Evolutionary conservation across 2,113 vertebrate genomes (phyloP).

Genomic region (Pollimyrus isidori): DNA sequence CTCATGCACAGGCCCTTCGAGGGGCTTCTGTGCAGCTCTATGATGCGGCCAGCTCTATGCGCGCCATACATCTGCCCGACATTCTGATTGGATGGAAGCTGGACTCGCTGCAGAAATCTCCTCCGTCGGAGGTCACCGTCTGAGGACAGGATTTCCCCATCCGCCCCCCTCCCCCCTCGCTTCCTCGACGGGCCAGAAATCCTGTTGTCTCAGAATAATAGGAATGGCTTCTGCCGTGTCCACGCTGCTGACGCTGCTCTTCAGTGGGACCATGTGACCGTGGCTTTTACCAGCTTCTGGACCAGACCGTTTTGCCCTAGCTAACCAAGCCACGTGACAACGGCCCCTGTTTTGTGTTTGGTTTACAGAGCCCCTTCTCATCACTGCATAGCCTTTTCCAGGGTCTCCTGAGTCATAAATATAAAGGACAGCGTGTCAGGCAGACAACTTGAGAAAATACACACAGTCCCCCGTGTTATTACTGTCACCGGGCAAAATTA

Average conservation of each 20-base stretch:
- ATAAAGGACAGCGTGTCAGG: neutral
- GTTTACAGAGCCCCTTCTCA: neutral
- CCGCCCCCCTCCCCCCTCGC: constrained; percentile 23
- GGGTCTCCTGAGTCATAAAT: neutral
- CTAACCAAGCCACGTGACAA: neutral
- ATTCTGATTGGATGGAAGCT: neutral
- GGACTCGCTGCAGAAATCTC: constrained; percentile 50
- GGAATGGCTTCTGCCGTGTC: neutral
- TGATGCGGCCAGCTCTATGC: neutral
- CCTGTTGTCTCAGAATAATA: constrained; percentile 6
- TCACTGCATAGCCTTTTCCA: neutral
- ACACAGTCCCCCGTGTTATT: neutral
- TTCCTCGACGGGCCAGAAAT: constrained; percentile 16
- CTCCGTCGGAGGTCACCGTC: constrained; percentile 40
- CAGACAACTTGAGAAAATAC: neutral
- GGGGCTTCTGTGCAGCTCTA: neutral
- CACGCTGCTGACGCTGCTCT: neutral
- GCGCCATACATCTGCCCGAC: no score
- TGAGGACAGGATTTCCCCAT: constrained; percentile 52
- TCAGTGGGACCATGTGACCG: neutral
- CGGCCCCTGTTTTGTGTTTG: neutral
- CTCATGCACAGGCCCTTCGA: neutral
- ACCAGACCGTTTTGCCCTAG: neutral
- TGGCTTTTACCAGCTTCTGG: neutral
- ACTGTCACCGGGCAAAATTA: neutral